These are phyloP conservation scores for Enteromius viviparus DNA, from an alignment of 2,797 vertebrate species.

Conservation along the genomic window DNA sequence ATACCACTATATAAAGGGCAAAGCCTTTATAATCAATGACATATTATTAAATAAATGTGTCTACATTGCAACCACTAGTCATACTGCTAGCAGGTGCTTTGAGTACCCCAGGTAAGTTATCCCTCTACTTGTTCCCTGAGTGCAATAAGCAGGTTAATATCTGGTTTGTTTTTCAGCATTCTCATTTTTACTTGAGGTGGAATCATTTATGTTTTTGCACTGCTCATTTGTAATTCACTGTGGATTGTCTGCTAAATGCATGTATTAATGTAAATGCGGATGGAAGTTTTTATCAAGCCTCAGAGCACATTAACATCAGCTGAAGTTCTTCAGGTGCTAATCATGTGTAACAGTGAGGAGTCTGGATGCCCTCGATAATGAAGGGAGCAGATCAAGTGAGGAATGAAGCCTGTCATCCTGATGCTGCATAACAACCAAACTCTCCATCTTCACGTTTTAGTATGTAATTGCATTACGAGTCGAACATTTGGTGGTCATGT, in stretches of 20 bases:
- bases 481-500: constrained; percentile 12
- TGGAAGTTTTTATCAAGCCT: constrained; percentile 3
- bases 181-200: neutral
- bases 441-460: constrained; percentile 25
- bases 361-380: constrained; percentile 29
- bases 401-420: constrained; percentile 49
- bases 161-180: neutral
- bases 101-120: neutral
- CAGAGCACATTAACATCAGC: constrained; percentile 6
- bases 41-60: neutral
- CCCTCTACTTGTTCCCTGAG: neutral
- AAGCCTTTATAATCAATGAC: neutral
- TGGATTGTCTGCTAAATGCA: neutral
- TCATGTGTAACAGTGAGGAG: constrained; percentile 5
- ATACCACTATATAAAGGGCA: neutral
- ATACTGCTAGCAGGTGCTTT: neutral
- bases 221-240: neutral
- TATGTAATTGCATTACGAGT: constrained; percentile 31
- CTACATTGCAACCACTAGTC: neutral
- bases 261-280: neutral
- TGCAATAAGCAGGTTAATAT: neutral
- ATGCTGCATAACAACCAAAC: constrained; percentile 16
- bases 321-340: constrained; percentile 10
- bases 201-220: neutral
- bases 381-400: constrained; percentile 42